Base-by-base conservation (phyloP, 1,140 invertebrate genomes). In the Bombus confusus region DNA sequence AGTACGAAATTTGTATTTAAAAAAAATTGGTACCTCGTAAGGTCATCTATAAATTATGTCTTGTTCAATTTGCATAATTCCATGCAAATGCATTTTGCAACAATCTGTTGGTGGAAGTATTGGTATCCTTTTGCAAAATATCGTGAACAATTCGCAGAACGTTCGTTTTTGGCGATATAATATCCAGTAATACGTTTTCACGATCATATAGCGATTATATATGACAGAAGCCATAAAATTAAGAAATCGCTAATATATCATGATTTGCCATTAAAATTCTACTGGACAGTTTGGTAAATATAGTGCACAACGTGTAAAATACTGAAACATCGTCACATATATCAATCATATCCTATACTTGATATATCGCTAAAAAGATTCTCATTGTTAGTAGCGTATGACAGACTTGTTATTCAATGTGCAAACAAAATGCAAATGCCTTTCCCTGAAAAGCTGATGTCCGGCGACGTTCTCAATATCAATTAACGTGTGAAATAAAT, bases 401-500 rank as follows among this genome's bases (percentile, higher is more conserved):
- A 34, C 6, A 47, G 62, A 64, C 31, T 66, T 28, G 6, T 62
- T 25, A 25, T 66, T 74, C 13, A 28, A 10, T 15, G 18, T 6
- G 15, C 0, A 41, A n/a, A 37, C n/a, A 4, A 31, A n/a, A 8
- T 47, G n/a, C 3, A 74, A 83, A 79, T 69, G 18, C 3, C 34
- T 57, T 52, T 22, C 22, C 0, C 47, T 52, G 5, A 83, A 75
- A 8, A n/a, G 6, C 34, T 13, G 5, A 52, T 57, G 25, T 31
- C 59, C 15, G 37, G 22, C 31, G 43, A 74, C 52, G 37, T 22
- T n/a, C 10, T 6, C 8, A 47, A 41, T 62, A n/a, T 12, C 43
- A 79, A 86, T 88, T 88, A 78, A 25, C 74, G 69, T 64, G 9
- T 75, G 28, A 78, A 85, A 77, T 1, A 22, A 76, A 47, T 28